Evolutionary conservation across 53 echinoderm and acorn worm genomes (phyloP), one percentile per base, ranked within the genome.

Genomic region (Luidia sarsii): DNA sequence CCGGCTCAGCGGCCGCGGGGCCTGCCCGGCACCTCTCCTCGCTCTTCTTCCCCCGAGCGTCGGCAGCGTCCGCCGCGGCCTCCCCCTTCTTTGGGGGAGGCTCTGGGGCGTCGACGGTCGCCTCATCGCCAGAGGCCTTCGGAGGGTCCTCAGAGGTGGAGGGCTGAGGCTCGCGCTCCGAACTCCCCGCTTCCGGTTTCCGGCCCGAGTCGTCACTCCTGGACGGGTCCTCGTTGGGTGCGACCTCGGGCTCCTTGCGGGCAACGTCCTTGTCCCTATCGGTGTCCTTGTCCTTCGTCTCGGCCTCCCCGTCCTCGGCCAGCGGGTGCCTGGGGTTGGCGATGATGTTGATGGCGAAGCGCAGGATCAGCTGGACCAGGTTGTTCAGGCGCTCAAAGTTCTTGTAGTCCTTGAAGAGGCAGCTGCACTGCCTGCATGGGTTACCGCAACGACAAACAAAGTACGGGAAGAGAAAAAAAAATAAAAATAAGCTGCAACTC

Each of bases 381-480:
- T 83, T 90, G 80, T 93, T 93, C 61, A 89, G 60, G 49, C 90
- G 75, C 53, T 93, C 93, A 87, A 93, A 93, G 84, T 90, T 93
- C 67, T 89, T 93, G 80, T 90, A 86, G 24, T 93, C 93, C 75
- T 86, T 86, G 64, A 93, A 93, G 27, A 90, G 82, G 55, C 93
- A 93, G 67, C 80, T 90, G 61, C 93, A 93, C 80, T 89, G 93
- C 52, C 93, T 93, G 68, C n/a, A n/a, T n/a, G n/a, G n/a, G n/a
- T n/a, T n/a, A n/a, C n/a, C n/a, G n/a, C n/a, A n/a, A n/a, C n/a
- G n/a, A n/a, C n/a, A n/a, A n/a, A n/a, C n/a, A n/a, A n/a, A n/a
- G n/a, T n/a, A n/a, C n/a, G n/a, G n/a, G n/a, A n/a, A n/a, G n/a
- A n/a, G n/a, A n/a, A n/a, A n/a, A n/a, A n/a, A n/a, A n/a, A n/a